Evolutionary conservation across 2,888 invertebrate genomes (phyloP), one percentile per base, ranked within the genome.

Genomic region (Ptychoptera contaminata): DNA sequence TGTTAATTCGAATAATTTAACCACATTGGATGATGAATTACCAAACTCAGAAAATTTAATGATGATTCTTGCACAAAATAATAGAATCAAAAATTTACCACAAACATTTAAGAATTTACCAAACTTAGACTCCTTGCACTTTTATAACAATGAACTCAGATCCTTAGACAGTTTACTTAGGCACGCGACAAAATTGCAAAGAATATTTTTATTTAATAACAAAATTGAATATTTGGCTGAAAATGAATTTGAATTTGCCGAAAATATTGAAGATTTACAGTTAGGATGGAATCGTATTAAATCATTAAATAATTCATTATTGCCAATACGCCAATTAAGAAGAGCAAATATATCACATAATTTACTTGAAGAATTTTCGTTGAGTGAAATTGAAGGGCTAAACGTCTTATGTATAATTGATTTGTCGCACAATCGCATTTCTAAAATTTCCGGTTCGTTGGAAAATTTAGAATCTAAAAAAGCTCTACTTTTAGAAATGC

Each of bases 381-480:
- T 87, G 56, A 77, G 80, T 59, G 83, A 87, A 61, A 75, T 87
- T 39, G 77, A 78, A 46, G 85, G 85, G 0, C 62, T 87, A 47
- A 74, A 75, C 50, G 72, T 73, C 49, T 64, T 88, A n/a, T 74
- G 74, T 40, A 70, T 76, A 12, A 72, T 87, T 45, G 86, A 86
- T 63, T 67, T 87, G 16, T 85, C 85, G 2, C 72, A 77, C 58
- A 88, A 87, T 60, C 74, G 71, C 58, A 84, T 88, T 45, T 70
- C 67, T 42, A 73, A 72, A 39, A 62, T 84, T 31, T 72, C 71
- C 11, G 80, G 80, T 39, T 71, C 76, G 47, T 76, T 77, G 58
- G 75, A 78, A 76, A 83, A 83, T 63, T 66, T 81, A 47, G 79
- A 84, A n/a, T 82, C 84, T 52, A 76, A 78, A 52, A 82, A 83